Base-by-base conservation (phyloP, 2,888 invertebrate genomes). In the Harpalus rufipes region DNA sequence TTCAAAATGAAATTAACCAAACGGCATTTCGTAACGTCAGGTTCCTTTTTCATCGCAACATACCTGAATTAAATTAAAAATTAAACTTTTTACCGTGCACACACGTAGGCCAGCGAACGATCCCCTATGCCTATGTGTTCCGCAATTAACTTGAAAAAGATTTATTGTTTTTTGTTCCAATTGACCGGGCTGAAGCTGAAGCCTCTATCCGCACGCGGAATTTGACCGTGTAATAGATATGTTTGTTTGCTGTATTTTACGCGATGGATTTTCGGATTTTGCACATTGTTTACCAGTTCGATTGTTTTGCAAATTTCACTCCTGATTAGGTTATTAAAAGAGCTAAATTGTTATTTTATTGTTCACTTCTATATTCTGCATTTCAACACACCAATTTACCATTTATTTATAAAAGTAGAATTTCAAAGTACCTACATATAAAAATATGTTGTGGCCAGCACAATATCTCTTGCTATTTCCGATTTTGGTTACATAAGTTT, bases 21-120 rank as follows among this genome's bases (percentile, higher is more conserved):
- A 78, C 84, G 84, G 82, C 82, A 82, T 82, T 82, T 82, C 74
- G 82, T 82, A 82, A 78, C 74, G 84, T 84, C 84, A 84, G 84
- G 63, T 84, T 78, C 84, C 84, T 84, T 84, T 84, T 84, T 84
- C 76, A 84, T 65, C 84, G 84, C 51, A 74, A 84, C 84, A 84
- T 84, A 84, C 84, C 84, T 84, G 84, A 84, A 84, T 84, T 84
- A 84, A 84, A 84, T 84, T 84, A 84, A 84, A 84, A 84, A 84
- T 84, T 84, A 63, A 78, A 84, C 84, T 84, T 84, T 84, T 84
- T 84, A 63, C 63, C 76, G 80, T 6, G 61, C 61, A 14, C 76
- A 74, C 44, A 74, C 63, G 61, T 14, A 10, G n/a, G 14, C 12
- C 44, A 12, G 44, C 12, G 10, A 51, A 12, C 44, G 32, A 32